Base-by-base conservation (phyloP, 2,797 vertebrate species). In the Leptodactylus fallax region DNA sequence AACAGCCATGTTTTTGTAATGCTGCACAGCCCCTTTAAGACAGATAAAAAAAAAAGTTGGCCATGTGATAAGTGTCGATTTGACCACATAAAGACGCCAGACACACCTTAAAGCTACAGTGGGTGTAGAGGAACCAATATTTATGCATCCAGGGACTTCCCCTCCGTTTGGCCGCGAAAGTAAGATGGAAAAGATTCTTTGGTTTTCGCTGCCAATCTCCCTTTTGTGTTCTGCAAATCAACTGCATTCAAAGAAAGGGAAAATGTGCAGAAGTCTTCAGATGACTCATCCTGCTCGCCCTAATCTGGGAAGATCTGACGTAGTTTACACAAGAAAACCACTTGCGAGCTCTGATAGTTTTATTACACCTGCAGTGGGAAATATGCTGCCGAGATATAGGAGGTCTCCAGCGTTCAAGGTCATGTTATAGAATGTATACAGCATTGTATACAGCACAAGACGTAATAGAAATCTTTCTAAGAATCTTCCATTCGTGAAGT, bases 341-440 rank as follows among this genome's bases (percentile, higher is more conserved):
- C 0, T 83, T 77, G 87, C 90, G 89, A 92, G 86, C 93, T 88
- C 87, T 85, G 87, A 90, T 86, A 90, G 81, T 91, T 91, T 93
- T 87, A 90, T 91, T 90, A 93, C 89, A 86, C 90, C 87, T 21
- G 71, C 85, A 90, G 93, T 89, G 90, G 90, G 93, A 92, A 92
- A 80, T 83, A 45, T 65, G 47, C 84, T 67, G 47, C 45, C 47
- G 14, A 9, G 67, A 67, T 71, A 71, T 25, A 61, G 78, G 77
- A 79, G 11, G 23, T 27, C 23, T 58, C 23, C 17, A 4, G 12
- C 17, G 21, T n/a, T 63, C 21, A 49, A 81, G 27, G 60, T 60
- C 17, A 19, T 19, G 19, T 27, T 79, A 79, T 19, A 79, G 55
- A 78, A 79, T 58, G 7, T 79, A 10, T 27, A 27, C 17, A 7